Percentiles rank a stretch among this genome's conserved stretches.
phyloP scores from a whole-genome alignment of 2,797 vertebrate species.

The Peromyscus aztecus region DNA sequence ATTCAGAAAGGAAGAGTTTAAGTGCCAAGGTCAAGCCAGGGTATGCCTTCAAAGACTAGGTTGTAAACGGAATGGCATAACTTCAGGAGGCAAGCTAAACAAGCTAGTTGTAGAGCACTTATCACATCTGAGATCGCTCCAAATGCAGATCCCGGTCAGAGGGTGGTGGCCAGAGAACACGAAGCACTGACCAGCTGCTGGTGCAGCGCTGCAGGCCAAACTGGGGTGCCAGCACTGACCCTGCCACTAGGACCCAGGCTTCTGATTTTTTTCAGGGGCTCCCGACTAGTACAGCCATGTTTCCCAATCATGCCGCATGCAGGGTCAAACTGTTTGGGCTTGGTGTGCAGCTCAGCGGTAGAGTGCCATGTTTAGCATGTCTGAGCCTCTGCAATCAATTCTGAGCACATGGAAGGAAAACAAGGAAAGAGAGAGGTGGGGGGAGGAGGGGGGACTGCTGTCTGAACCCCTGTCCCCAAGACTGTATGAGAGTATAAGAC shows the following conservation, averaged over 20 bases:
- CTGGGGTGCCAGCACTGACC: fast-evolving
- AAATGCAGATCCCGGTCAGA: background rate
- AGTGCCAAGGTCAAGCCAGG: background rate
- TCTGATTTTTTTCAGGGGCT: background rate
- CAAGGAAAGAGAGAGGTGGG: background rate
- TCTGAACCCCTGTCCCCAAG: background rate
- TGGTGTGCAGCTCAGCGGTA: background rate
- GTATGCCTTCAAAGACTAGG: background rate
- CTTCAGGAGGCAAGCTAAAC: background rate
- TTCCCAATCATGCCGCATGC: background rate
- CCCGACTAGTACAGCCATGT: fast-evolving
- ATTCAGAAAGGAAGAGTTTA: background rate
- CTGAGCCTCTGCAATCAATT: background rate
- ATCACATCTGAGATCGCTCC: background rate
- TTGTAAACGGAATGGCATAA: background rate
- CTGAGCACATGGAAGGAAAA: background rate
- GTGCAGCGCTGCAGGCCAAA: background rate
- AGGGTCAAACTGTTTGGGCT: background rate
- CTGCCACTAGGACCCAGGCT: background rate
- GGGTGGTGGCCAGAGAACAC: background rate
- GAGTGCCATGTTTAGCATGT: background rate
- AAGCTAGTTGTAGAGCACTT: background rate
- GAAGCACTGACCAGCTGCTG: background rate
- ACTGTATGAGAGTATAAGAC: background rate
- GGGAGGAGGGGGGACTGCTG: background rate